A percentile compares a stretch with the other conserved stretches of the same genome.
phyloP scores from a whole-genome alignment of 2,888 invertebrate genomes.

The Conops quadrifasciatus region DNA sequence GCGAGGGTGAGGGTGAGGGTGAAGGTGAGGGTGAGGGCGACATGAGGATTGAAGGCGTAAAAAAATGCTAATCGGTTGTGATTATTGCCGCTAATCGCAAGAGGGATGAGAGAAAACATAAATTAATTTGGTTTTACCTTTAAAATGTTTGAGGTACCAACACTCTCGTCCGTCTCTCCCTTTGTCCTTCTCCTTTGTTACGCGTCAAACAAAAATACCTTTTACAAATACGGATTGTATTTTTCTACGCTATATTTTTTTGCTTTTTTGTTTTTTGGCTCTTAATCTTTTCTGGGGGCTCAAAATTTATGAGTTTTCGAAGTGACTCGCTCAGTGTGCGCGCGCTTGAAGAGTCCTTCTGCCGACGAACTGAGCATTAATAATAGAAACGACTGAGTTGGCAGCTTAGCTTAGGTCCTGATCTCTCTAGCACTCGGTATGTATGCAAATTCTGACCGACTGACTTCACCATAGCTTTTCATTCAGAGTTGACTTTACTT shows the following conservation, averaged over 20 bases:
- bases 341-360: not conserved
- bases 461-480: too few species aligned
- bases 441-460: too few species aligned
- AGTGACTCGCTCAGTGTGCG: not conserved
- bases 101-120: too few species aligned
- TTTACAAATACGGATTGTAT: not conserved
- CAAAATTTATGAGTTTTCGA: slow-evolving; percentile 24
- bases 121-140: too few species aligned
- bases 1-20: too few species aligned
- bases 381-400: not conserved
- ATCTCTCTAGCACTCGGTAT: too few species aligned
- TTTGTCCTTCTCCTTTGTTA: not conserved
- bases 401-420: not conserved
- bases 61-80: slow-evolving; percentile 26
- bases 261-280: not conserved
- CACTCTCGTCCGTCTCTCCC: too few species aligned
- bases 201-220: not conserved
- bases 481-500: too few species aligned
- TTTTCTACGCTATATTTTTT: slow-evolving; percentile 10
- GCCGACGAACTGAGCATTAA: slow-evolving; percentile 10
- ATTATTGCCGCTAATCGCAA: slow-evolving; percentile 4
- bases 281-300: not conserved
- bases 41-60: too few species aligned
- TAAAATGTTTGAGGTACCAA: too few species aligned
- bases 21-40: too few species aligned